Conservation (phyloP, 2,888 invertebrate species). For the Dryococelus australis region DNA sequence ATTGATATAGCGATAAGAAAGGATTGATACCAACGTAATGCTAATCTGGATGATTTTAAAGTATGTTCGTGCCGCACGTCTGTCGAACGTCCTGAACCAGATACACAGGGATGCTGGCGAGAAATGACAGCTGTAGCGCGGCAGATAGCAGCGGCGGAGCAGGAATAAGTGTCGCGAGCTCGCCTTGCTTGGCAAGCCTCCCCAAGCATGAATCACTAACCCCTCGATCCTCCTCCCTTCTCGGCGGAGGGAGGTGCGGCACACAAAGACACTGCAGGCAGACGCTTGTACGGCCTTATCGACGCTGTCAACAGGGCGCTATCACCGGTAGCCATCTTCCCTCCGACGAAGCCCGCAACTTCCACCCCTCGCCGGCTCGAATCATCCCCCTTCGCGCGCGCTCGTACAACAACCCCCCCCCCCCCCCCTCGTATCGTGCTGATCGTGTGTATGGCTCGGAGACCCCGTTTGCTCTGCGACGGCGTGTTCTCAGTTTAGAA, state of each 20-base stretch:
- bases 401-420: not conserved
- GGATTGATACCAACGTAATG: too few relatives aligned
- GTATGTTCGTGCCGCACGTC: too few relatives aligned
- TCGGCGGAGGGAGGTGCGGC: too few relatives aligned
- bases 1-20: too few relatives aligned
- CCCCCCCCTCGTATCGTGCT: not conserved
- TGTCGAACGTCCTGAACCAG: too few relatives aligned
- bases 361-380: not conserved
- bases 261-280: constrained; percentile 10
- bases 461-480: too few relatives aligned
- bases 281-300: not conserved
- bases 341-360: not conserved
- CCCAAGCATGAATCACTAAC: constrained; percentile 3
- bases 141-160: not conserved
- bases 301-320: not conserved
- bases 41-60: too few relatives aligned
- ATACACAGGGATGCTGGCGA: not conserved
- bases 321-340: not conserved
- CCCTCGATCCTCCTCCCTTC: not conserved
- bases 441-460: not conserved
- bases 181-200: not conserved
- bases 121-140: not conserved
- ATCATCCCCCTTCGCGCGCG: not conserved
- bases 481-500: too few relatives aligned
- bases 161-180: not conserved